These are phyloP conservation scores for Podarcis cretensis DNA, from an alignment of 2,113 vertebrate genomes.

Conservation along the genomic window DNA sequence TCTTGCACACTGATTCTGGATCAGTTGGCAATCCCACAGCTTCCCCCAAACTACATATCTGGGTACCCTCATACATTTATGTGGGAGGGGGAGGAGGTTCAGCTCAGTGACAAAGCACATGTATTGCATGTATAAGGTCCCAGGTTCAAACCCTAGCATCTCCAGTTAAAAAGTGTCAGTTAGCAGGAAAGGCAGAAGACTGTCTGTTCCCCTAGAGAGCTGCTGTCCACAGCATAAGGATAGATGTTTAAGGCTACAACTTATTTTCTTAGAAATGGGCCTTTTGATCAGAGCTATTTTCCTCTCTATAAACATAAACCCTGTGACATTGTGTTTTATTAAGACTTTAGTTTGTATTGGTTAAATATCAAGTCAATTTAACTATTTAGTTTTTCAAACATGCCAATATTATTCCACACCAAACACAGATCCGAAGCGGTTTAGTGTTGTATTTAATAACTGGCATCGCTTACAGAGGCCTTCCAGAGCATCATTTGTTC, in stretches of 20 bases:
- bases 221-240: not conserved
- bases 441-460: constrained; percentile 17
- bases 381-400: constrained; percentile 28
- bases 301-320: constrained; percentile 27
- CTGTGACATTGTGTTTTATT: constrained; percentile 32
- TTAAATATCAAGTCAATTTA: constrained; percentile 31
- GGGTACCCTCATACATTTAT: not conserved
- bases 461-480: constrained; percentile 40
- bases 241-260: not conserved
- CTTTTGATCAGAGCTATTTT: not conserved
- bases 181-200: not conserved
- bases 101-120: not conserved
- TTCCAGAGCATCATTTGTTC: constrained; percentile 12
- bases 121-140: not conserved
- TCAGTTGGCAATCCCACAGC: not conserved
- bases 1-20: not conserved
- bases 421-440: constrained; percentile 23
- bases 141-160: not conserved
- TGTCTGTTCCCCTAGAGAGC: not conserved
- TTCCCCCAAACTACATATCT: not conserved
- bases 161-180: not conserved
- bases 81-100: not conserved
- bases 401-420: constrained; percentile 39
- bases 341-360: constrained; percentile 41
- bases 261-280: constrained; percentile 6